Conservation (phyloP, 1,140 invertebrate genomes). For the Laupala kohalensis region DNA sequence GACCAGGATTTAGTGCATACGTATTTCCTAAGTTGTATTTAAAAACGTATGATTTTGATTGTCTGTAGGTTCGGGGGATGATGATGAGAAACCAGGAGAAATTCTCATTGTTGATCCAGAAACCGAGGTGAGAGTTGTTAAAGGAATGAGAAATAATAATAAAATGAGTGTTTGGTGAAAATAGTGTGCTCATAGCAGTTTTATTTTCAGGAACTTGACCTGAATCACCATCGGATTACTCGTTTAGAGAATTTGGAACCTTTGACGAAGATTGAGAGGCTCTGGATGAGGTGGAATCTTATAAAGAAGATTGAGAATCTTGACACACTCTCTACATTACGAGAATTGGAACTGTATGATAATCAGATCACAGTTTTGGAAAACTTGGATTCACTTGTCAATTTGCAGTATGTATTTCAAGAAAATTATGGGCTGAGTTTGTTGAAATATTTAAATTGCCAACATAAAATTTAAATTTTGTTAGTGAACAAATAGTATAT, state of each 20-base stretch:
- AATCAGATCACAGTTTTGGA: slow-evolving; percentile 89
- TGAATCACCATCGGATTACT: slow-evolving; percentile 74
- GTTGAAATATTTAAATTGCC: too few species aligned
- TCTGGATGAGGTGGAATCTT: slow-evolving; percentile 86
- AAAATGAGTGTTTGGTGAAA: neutral
- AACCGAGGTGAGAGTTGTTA: slow-evolving; percentile 2
- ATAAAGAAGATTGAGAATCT: slow-evolving; percentile 91
- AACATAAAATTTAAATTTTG: too few species aligned
- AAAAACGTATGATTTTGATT: neutral
- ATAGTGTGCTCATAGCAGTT: neutral
- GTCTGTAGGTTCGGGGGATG: neutral
- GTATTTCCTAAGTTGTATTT: neutral
- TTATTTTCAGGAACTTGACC: slow-evolving; percentile 51
- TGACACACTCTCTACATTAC: slow-evolving; percentile 52
- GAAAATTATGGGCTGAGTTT: too few species aligned
- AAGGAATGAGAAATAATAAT: neutral
- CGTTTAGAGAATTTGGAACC: slow-evolving; percentile 72
- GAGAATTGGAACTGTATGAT: slow-evolving; percentile 89
- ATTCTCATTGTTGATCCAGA: slow-evolving; percentile 5
- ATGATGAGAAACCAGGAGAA: slow-evolving; percentile 3
- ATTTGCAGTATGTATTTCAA: slow-evolving; percentile 88
- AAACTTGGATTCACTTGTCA: slow-evolving; percentile 71
- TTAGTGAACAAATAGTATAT: too few species aligned
- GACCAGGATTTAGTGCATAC: neutral
- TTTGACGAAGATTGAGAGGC: slow-evolving; percentile 54